Base-by-base conservation (phyloP, 1,140 invertebrate species). In the Arctopsyche grandis region DNA sequence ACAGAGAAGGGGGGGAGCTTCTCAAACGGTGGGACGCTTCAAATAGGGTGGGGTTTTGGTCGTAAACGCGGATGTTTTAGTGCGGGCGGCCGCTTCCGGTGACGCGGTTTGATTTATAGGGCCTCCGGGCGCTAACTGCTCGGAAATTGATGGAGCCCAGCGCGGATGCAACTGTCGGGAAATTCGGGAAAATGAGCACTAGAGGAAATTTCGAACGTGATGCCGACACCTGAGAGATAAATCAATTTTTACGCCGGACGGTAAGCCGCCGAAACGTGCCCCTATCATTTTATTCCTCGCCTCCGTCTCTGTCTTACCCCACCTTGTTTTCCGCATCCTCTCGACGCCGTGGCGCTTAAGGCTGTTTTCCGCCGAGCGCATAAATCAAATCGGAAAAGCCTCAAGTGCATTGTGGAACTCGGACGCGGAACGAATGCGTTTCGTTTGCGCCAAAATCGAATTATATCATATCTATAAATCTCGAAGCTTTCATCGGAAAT, bases 81-180 rank as follows among this genome's bases (percentile, higher is more conserved):
- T 71, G 69, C 69, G 38, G 69, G 21, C 26, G 69, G 29, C 29
- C 29, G 29, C 69, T 71, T 71, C 69, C 69, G 26, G 38, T 38
- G 29, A 38, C 29, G 29, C 29, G 38, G 22, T 74, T 74, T 74
- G 70, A 74, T 74, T 74, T 74, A 74, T 74, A 16, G 38, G 4
- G 10, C 69, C 12, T 16, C 5, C 12, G 14, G 19, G 43, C 44
- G 70, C 70, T 74, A 74, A 74, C 38, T 52, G 70, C 44, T 58
- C 24, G 74, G 58, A 76, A 76, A 76, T 76, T 76, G 74, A 76
- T 58, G 52, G 21, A 29, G 29, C 24, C 29, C 19, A 7, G 7
- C 56, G 52, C 52, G 69, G 52, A 76, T 76, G 74, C 58, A 76
- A 56, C 71, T 74, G 71, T 74, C 71, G 71, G 71, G 48, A 74